These are phyloP conservation scores for Cyrtodaria siliqua DNA, from an alignment of 2,888 invertebrate species.

Conservation along the genomic window DNA sequence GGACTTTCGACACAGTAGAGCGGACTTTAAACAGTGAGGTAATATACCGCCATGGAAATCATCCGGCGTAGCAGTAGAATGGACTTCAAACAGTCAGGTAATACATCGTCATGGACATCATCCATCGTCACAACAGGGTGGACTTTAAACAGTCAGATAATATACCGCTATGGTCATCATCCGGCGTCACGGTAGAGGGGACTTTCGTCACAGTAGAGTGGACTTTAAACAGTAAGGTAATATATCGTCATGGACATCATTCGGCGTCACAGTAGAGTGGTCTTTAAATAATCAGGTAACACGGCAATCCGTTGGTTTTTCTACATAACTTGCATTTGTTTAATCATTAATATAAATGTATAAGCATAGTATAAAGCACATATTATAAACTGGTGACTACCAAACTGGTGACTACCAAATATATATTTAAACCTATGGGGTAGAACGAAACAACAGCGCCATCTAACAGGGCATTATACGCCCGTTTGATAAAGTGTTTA, in stretches of 20 bases:
- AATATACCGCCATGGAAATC: slow-evolving; percentile 80
- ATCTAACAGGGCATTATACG: too few relatives aligned
- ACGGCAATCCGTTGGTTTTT: too few relatives aligned
- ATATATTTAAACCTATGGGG: too few relatives aligned
- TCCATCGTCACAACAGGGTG: slow-evolving; percentile 81
- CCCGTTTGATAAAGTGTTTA: too few relatives aligned
- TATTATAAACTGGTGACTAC: too few relatives aligned
- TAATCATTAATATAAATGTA: too few relatives aligned
- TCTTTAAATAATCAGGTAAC: slow-evolving; percentile 83
- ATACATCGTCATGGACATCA: slow-evolving; percentile 81
- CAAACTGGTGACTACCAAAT: too few relatives aligned
- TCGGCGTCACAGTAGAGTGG: slow-evolving; percentile 81
- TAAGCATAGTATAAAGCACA: too few relatives aligned
- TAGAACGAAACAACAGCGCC: too few relatives aligned
- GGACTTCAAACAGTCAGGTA: slow-evolving; percentile 82
- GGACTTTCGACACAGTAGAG: slow-evolving; percentile 81
- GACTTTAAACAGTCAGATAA: slow-evolving; percentile 82
- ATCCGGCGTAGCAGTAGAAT: slow-evolving; percentile 82
- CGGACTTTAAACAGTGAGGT: slow-evolving; percentile 81
- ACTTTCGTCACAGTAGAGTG: slow-evolving; percentile 83
- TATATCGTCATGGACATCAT: slow-evolving; percentile 83
- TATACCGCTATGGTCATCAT: slow-evolving; percentile 82
- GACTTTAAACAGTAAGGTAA: slow-evolving; percentile 82
- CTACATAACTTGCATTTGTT: too few relatives aligned
- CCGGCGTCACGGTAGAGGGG: slow-evolving; percentile 81